Conservation (phyloP, 2,113 vertebrate genomes). For the Tyrannus savana region DNA sequence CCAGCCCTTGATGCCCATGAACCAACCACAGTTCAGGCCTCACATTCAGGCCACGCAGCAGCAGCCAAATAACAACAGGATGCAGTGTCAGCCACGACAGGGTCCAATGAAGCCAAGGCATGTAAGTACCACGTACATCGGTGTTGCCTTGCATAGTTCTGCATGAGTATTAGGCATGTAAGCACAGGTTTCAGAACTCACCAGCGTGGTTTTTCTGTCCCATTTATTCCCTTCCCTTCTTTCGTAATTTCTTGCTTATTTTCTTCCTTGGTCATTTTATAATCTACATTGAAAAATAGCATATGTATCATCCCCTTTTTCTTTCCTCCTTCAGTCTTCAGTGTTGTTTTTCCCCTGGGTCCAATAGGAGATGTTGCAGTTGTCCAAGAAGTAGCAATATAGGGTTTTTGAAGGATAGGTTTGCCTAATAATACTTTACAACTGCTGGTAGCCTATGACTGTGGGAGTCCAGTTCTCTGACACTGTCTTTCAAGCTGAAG, state of each 20-base stretch:
- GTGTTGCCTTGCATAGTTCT: not conserved
- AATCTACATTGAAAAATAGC: not conserved
- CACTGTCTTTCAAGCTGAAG: not conserved
- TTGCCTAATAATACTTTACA: not conserved
- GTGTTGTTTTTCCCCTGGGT: not conserved
- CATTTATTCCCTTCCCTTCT: not conserved
- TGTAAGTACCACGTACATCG: constrained; percentile 69
- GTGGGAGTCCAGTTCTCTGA: not conserved
- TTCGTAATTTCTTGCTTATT: not conserved
- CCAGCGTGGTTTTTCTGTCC: rapidly evolving
- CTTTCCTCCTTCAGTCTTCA: not conserved
- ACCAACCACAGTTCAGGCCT: constrained; percentile 87
- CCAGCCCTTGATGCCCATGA: constrained; percentile 83
- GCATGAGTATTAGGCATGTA: not conserved
- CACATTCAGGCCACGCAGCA: constrained; percentile 76
- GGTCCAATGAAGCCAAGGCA: constrained; percentile 83
- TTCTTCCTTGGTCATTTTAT: not conserved
- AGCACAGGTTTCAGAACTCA: not conserved
- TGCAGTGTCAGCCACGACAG: constrained; percentile 84
- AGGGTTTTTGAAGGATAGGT: not conserved
- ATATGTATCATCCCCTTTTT: not conserved
- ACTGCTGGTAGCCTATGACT: not conserved
- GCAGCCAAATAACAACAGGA: constrained; percentile 77
- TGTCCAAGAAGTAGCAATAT: not conserved
- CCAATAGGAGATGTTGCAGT: not conserved